Evolutionary conservation across 2,113 vertebrate genomes (phyloP).

Genomic region (Casuarius casuarius): DNA sequence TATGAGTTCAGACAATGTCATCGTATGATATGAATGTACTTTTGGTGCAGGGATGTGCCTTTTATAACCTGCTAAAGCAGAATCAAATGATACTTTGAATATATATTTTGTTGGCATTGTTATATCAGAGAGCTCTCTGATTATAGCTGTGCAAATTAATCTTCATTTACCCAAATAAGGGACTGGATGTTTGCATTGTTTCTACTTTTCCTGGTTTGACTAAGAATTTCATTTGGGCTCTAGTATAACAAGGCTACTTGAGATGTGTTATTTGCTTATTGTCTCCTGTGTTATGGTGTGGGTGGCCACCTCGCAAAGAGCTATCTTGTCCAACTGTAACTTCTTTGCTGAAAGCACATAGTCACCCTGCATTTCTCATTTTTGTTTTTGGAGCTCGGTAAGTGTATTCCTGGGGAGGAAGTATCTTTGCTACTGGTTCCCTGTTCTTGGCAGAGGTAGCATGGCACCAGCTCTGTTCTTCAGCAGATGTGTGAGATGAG

Average conservation of each 20-base stretch:
- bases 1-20: neutral
- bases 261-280: constrained; percentile 38
- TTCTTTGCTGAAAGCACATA: neutral
- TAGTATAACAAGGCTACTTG: neutral
- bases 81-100: neutral
- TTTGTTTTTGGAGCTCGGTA: neutral
- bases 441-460: neutral
- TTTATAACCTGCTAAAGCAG: neutral
- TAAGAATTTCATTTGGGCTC: constrained; percentile 12
- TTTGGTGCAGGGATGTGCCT: neutral
- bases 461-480: neutral
- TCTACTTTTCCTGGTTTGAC: constrained; percentile 30
- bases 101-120: neutral
- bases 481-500: neutral
- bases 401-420: neutral
- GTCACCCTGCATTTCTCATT: accelerated
- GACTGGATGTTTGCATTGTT: constrained; percentile 33
- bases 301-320: accelerated
- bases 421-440: neutral
- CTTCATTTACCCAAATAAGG: constrained; percentile 52
- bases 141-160: constrained; percentile 9
- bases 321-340: neutral
- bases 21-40: neutral
- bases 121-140: neutral
- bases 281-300: constrained; percentile 32